A percentile compares a stretch with the other conserved stretches of the same genome.
phyloP scores from a whole-genome alignment of 2,888 invertebrate genomes.

The Litoditis marina region DNA sequence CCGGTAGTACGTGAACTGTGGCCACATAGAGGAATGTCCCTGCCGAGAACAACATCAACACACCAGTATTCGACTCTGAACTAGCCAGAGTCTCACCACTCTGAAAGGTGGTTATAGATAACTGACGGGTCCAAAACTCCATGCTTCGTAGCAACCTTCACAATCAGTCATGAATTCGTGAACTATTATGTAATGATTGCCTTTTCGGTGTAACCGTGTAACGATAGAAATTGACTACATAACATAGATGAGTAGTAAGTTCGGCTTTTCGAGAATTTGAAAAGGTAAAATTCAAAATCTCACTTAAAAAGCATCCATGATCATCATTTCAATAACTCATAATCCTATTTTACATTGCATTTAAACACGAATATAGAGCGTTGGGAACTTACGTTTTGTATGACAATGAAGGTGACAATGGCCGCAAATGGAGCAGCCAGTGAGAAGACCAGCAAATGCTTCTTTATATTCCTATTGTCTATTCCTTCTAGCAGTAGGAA shows the following conservation, averaged over 20 bases:
- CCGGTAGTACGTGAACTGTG: slow-evolving; percentile 95
- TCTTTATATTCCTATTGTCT: slow-evolving; percentile 77
- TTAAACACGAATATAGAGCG: neutral
- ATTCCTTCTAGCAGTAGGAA: slow-evolving; percentile 91
- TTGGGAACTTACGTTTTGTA: slow-evolving; percentile 71
- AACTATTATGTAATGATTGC: no score
- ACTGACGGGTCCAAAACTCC: neutral
- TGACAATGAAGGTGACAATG: slow-evolving; percentile 84
- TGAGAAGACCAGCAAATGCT: slow-evolving; percentile 86
- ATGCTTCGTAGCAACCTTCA: no score
- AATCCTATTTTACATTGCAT: no score
- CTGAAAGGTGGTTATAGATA: slow-evolving; percentile 14
- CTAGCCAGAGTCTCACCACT: slow-evolving; percentile 5
- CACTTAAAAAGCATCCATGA: no score
- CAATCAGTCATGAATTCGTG: no score
- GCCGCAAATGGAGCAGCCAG: slow-evolving; percentile 85
- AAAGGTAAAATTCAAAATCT: slow-evolving; percentile 12
- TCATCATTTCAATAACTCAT: no score
- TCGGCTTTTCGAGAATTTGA: no score
- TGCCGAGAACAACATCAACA: slow-evolving; percentile 96
- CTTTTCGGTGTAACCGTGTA: no score
- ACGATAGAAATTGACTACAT: no score
- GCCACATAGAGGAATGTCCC: slow-evolving; percentile 98
- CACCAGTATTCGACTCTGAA: slow-evolving; percentile 82
- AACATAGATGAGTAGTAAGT: no score